Conservation (phyloP, 2,888 invertebrate species). For the Odontothrips loti region DNA sequence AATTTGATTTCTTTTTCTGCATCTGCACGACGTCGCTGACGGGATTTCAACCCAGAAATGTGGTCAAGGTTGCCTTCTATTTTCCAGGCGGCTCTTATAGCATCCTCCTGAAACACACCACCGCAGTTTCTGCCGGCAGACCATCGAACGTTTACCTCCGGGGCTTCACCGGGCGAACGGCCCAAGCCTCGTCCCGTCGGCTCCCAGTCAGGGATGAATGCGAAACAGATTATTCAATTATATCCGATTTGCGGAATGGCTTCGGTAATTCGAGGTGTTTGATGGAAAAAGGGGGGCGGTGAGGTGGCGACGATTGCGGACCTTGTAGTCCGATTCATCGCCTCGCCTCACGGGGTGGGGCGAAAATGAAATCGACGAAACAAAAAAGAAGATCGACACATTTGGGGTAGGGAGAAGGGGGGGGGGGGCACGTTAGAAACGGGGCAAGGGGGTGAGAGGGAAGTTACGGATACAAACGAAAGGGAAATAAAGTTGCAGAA, state of each 20-base stretch:
- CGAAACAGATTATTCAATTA: not conserved
- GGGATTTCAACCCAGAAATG: no score
- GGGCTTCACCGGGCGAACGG: no score
- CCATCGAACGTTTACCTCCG: no score
- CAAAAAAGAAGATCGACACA: not conserved
- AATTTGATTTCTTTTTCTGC: no score
- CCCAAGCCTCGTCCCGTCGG: no score
- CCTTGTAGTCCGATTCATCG: no score
- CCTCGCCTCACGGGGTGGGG: not conserved
- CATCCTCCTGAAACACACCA: no score
- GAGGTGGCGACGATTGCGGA: not conserved
- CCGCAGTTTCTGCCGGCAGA: no score
- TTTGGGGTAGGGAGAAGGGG: not conserved
- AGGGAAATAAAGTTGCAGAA: slow-evolving; percentile 1
- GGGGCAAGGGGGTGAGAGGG: not conserved
- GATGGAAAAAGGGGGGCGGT: not conserved
- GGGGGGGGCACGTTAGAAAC: not conserved
- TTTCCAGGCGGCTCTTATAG: no score
- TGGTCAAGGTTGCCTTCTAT: no score
- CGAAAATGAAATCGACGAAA: not conserved
- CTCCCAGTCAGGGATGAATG: no score
- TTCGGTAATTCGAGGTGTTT: not conserved
- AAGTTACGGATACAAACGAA: slow-evolving; percentile 6
- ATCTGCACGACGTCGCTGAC: no score
- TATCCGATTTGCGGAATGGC: not conserved